A percentile compares a stretch with the other conserved stretches of the same genome.
Conservation (phyloP, 2,797 vertebrate genomes). For the Spinus pinus region DNA sequence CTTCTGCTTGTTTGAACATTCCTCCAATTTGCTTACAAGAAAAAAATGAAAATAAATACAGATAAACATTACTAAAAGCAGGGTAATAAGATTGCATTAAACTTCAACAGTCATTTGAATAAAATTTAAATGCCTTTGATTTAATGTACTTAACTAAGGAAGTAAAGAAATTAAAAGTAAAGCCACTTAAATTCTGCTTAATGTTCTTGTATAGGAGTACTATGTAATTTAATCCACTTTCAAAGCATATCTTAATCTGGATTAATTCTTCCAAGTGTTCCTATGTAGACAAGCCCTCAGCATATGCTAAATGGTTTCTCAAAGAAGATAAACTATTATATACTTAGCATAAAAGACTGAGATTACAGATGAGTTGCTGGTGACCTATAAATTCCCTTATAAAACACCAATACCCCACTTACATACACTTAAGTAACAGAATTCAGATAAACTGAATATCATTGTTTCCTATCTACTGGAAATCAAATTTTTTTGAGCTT, state of each 20-base stretch:
- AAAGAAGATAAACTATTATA: background rate
- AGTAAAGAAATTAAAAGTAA: constrained; percentile 11
- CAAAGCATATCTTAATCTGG: background rate
- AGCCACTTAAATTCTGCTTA: constrained; percentile 22
- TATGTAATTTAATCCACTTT: constrained; percentile 12
- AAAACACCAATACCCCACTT: background rate
- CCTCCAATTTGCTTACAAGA: background rate
- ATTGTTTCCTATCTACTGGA: background rate
- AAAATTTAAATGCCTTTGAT: background rate
- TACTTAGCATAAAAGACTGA: background rate
- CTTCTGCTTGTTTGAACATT: background rate
- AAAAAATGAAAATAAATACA: background rate
- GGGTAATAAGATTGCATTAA: background rate
- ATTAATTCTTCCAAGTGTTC: background rate
- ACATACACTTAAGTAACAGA: background rate
- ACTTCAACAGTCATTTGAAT: background rate
- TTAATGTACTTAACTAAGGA: background rate
- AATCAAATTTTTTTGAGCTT: background rate
- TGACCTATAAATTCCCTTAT: background rate
- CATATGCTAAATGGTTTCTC: background rate
- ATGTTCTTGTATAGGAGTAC: background rate
- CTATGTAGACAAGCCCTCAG: background rate
- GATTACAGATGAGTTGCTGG: background rate
- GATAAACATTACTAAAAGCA: background rate
- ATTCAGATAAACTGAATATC: background rate